These are phyloP conservation scores for Idris sp. DNA, from an alignment of 1,140 invertebrate species.

Conservation along the genomic window DNA sequence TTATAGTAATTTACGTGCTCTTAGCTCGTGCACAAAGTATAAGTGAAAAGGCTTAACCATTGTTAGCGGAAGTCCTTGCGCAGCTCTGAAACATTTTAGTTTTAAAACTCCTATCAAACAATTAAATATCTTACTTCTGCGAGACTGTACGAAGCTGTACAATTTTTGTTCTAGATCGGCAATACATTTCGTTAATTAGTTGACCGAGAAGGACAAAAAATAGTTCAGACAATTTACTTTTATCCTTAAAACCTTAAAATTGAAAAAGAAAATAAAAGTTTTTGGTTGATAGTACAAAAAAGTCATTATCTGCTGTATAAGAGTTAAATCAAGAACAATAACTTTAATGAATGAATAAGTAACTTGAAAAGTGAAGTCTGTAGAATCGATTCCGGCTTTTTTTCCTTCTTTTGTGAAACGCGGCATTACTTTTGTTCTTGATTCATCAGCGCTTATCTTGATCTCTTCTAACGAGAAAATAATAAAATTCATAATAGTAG, in stretches of 20 bases:
- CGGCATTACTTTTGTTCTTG: constrained; percentile 45
- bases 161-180: neutral
- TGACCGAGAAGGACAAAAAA: too few species aligned
- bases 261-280: neutral
- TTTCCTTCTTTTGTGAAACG: constrained; percentile 6
- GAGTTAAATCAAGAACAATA: constrained; percentile 22
- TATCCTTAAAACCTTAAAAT: too few species aligned
- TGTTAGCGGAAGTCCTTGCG: constrained; percentile 16
- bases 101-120: constrained; percentile 7
- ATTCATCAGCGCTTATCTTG: constrained; percentile 37
- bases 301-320: constrained; percentile 24
- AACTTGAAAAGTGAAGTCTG: constrained; percentile 42
- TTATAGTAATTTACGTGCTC: constrained; percentile 5
- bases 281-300: constrained; percentile 8
- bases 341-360: constrained; percentile 23
- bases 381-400: constrained; percentile 35
- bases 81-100: neutral
- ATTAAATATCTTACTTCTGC: constrained; percentile 20
- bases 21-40: constrained; percentile 6
- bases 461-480: constrained; percentile 29
- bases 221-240: neutral
- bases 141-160: constrained; percentile 11
- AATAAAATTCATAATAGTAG: constrained; percentile 35
- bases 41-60: constrained; percentile 14
- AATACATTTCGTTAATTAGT: constrained; percentile 34